Conservation (phyloP, 2,797 vertebrate genomes). For the Trematomus bernacchii region DNA sequence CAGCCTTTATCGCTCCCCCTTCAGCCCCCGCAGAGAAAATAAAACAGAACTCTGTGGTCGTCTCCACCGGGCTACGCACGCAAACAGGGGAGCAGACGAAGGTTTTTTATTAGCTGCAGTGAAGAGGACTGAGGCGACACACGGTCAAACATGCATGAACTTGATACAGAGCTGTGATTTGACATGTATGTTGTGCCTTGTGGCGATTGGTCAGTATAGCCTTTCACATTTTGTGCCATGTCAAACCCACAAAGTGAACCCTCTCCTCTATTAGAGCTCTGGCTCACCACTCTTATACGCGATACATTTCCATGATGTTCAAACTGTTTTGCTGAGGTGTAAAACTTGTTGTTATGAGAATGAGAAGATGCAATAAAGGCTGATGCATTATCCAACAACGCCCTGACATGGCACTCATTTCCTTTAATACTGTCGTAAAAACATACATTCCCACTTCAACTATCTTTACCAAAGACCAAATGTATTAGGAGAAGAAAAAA, state of each 20-base stretch:
- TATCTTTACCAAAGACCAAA: neutral
- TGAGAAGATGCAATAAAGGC: neutral
- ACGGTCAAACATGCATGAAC: neutral
- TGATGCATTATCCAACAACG: neutral
- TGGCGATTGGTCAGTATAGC: neutral
- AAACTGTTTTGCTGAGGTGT: slow-evolving; percentile 2
- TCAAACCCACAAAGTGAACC: neutral
- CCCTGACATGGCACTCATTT: neutral
- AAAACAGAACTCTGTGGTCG: slow-evolving; percentile 67
- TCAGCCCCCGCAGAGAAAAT: slow-evolving; percentile 54
- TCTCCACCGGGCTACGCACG: slow-evolving; percentile 42
- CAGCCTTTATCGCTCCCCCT: slow-evolving; percentile 57
- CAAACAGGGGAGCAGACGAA: slow-evolving; percentile 10
- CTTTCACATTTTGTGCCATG: neutral
- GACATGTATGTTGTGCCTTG: neutral
- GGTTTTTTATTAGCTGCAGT: slow-evolving; percentile 41
- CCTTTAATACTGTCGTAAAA: neutral
- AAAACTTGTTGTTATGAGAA: neutral
- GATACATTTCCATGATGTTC: neutral
- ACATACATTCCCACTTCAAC: neutral
- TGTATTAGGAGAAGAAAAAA: too few species aligned
- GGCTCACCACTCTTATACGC: neutral
- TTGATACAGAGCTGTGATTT: neutral
- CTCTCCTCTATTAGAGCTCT: neutral
- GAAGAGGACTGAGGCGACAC: slow-evolving; percentile 5